Conservation (phyloP, 2,113 vertebrate genomes). For the Tonatia bakeri region DNA sequence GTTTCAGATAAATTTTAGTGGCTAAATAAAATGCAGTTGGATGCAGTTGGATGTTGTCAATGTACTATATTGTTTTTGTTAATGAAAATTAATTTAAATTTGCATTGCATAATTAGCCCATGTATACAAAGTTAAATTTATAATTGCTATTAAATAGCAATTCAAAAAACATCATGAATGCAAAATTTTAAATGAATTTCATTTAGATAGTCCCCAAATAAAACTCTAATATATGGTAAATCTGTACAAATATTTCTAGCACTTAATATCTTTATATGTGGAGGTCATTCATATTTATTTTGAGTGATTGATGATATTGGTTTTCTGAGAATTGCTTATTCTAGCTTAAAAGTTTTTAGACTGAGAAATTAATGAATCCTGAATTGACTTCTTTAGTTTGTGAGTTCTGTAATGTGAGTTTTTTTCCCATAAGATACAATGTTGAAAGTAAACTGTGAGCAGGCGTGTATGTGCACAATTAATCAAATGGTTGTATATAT, state of each 20-base stretch:
- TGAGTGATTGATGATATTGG: background rate
- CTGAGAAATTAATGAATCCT: background rate
- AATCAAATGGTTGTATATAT: background rate
- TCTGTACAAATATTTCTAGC: background rate
- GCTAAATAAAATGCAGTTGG: conserved; percentile 41
- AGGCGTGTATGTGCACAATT: background rate
- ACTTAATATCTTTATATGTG: background rate
- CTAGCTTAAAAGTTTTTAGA: background rate
- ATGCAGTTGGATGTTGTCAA: conserved; percentile 19
- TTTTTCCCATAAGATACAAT: background rate
- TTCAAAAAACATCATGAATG: conserved; percentile 23
- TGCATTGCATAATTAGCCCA: conserved; percentile 42
- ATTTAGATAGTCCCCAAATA: conserved; percentile 3
- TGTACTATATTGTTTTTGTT: conserved; percentile 47
- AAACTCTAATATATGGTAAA: background rate
- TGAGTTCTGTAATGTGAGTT: background rate
- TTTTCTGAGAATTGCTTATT: background rate
- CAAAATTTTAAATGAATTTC: conserved; percentile 14
- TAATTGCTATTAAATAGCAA: conserved; percentile 47
- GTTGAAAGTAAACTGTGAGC: background rate
- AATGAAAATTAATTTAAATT: conserved; percentile 62
- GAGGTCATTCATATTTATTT: background rate
- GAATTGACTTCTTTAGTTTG: background rate
- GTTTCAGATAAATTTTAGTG: conserved; percentile 40
- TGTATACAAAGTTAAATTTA: conserved; percentile 48